Percentiles rank a stretch among this genome's conserved stretches.
These are phyloP conservation scores for Coelopa frigida DNA, from an alignment of 1,140 invertebrate species.

Conservation along the genomic window DNA sequence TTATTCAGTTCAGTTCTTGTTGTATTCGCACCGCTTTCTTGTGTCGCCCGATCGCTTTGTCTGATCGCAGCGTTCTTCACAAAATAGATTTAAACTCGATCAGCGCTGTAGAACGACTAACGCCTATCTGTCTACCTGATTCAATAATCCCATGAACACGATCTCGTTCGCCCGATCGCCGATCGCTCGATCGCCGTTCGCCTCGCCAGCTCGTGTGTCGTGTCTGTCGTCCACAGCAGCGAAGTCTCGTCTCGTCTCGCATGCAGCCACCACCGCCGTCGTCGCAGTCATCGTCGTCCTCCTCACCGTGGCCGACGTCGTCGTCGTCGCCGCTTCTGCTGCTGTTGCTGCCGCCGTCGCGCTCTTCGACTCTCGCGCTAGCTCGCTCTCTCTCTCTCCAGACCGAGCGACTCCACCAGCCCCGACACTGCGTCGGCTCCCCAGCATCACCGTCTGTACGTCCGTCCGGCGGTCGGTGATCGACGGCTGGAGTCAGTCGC, in stretches of 20 bases:
- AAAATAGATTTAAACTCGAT: slow-evolving; percentile 43
- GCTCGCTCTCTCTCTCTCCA: too few species aligned
- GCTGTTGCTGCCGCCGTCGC: slow-evolving; percentile 4
- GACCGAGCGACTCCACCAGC: too few species aligned
- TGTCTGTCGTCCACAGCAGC: background rate
- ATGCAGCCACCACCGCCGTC: background rate
- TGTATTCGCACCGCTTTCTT: slow-evolving; percentile 2
- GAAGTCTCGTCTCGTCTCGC: background rate
- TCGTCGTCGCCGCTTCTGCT: background rate
- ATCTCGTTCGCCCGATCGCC: background rate
- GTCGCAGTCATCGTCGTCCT: slow-evolving; percentile 4
- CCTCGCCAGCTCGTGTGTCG: too few species aligned
- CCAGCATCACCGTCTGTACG: too few species aligned
- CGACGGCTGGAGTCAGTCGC: too few species aligned
- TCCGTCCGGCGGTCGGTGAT: too few species aligned
- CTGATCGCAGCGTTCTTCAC: background rate
- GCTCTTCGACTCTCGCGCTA: too few species aligned
- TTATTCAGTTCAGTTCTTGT: background rate
- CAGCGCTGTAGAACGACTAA: slow-evolving; percentile 45
- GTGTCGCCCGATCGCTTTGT: background rate
- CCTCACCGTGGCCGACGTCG: slow-evolving; percentile 9
- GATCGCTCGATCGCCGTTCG: background rate
- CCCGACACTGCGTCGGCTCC: too few species aligned
- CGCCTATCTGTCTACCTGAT: slow-evolving; percentile 45
- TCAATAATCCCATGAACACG: slow-evolving; percentile 19